Percentiles rank a stretch among this genome's conserved stretches.
Evolutionary conservation across 2,797 vertebrate genomes (phyloP).

Genomic region (Brachyalestes nurse): DNA sequence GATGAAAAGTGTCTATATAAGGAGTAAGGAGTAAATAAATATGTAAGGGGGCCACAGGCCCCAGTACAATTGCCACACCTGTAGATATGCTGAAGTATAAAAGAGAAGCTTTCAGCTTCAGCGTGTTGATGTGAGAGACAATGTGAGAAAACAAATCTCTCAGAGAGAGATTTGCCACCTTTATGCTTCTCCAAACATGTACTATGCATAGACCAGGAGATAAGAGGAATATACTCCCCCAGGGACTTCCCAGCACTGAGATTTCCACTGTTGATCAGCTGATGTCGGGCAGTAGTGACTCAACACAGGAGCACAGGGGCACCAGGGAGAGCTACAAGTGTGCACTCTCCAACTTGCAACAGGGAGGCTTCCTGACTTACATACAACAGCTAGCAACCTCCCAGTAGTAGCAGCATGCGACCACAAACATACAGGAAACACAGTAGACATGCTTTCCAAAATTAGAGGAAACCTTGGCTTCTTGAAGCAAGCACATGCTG

Average conservation of each 20-base stretch:
- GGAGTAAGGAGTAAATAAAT: background rate
- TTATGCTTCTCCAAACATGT: background rate
- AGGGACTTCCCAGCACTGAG: background rate
- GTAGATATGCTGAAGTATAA: background rate
- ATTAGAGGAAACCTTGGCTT: background rate
- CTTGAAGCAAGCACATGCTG: background rate
- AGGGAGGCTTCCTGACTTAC: background rate
- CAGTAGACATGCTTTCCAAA: background rate
- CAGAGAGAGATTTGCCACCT: background rate
- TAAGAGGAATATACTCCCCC: background rate
- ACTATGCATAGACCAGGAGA: background rate
- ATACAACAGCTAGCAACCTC: background rate
- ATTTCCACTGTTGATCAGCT: constrained; percentile 1
- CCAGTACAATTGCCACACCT: background rate
- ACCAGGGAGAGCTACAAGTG: background rate
- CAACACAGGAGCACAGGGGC: background rate
- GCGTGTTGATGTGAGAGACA: background rate
- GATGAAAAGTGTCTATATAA: background rate
- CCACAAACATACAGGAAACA: constrained; percentile 12
- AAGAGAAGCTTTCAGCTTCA: background rate
- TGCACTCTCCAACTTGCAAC: background rate
- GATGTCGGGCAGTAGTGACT: background rate
- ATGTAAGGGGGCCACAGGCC: background rate
- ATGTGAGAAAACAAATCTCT: background rate
- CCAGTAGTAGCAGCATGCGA: background rate